A percentile compares a stretch with the other conserved stretches of the same genome.
phyloP scores from a whole-genome alignment of 2,797 vertebrate species.

The Hydrolagus colliei region DNA sequence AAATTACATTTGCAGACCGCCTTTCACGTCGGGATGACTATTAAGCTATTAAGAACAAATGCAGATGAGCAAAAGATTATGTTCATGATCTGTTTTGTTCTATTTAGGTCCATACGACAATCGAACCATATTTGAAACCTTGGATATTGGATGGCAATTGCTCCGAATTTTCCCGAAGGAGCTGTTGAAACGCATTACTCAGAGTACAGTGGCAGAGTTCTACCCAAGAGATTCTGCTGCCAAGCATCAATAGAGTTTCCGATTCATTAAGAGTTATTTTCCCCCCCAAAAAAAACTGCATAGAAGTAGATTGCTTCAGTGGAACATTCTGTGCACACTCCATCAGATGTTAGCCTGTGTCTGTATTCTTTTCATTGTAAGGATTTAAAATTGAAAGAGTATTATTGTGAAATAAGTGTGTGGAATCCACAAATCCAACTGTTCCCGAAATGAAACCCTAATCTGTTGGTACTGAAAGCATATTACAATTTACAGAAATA shows the following conservation, averaged over 20 bases:
- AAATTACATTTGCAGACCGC: no score
- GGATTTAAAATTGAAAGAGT: not conserved
- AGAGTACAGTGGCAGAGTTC: conserved; percentile 38
- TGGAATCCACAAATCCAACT: conserved; percentile 6
- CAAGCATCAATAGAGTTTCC: conserved; percentile 49
- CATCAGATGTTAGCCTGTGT: not conserved
- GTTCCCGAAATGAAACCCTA: not conserved
- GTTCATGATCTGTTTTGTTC: not conserved
- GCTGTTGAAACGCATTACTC: conserved; percentile 40
- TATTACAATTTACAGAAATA: not conserved
- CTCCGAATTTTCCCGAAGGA: conserved; percentile 42
- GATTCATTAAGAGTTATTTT: not conserved
- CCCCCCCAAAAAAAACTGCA: not conserved
- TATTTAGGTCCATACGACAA: conserved; percentile 40
- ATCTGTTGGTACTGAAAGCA: not conserved
- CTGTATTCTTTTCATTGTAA: not conserved
- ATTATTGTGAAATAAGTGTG: not conserved
- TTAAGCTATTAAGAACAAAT: not conserved
- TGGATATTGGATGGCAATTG: conserved; percentile 42
- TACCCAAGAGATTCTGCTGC: conserved; percentile 55
- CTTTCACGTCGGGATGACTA: no score
- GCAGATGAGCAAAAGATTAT: not conserved
- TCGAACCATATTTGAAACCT: conserved; percentile 38
- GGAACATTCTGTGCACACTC: conserved; percentile 19
- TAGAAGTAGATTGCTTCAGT: not conserved